These are phyloP conservation scores for Psococerastis gibbosa DNA, from an alignment of 2,888 invertebrate species.

Conservation along the genomic window DNA sequence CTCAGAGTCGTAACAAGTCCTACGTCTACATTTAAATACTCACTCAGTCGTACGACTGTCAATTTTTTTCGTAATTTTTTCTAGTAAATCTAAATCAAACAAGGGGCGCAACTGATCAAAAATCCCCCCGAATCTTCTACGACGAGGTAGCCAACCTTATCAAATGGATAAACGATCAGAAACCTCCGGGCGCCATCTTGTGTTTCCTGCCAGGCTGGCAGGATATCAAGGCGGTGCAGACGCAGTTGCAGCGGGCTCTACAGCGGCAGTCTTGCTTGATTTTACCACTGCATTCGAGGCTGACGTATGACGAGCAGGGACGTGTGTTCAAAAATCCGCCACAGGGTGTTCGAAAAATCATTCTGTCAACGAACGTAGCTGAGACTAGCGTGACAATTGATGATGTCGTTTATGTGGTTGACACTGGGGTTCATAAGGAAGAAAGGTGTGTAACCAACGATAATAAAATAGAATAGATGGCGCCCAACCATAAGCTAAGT, in stretches of 20 bases:
- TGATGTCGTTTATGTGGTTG: constrained; percentile 48
- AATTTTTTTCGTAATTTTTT: too few species aligned
- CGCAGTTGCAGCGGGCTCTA: constrained; percentile 18
- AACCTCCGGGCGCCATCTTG: constrained; percentile 46
- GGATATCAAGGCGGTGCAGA: constrained; percentile 38
- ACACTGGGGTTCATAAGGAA: constrained; percentile 32
- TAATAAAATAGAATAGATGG: too few species aligned
- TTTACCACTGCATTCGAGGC: constrained; percentile 37
- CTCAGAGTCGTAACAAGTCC: too few species aligned
- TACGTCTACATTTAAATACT: constrained; percentile 1
- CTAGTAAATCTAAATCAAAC: constrained; percentile 7
- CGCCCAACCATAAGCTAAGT: too few species aligned
- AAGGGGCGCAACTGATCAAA: neutral
- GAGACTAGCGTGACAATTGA: constrained; percentile 56
- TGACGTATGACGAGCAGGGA: constrained; percentile 37
- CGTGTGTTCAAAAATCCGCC: constrained; percentile 34
- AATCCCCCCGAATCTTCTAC: constrained; percentile 21
- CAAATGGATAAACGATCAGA: constrained; percentile 33
- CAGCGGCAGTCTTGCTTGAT: constrained; percentile 20
- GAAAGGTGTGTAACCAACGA: too few species aligned
- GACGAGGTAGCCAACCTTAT: constrained; percentile 34
- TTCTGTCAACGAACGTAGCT: constrained; percentile 49
- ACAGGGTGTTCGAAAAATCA: constrained; percentile 38
- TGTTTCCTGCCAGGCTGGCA: constrained; percentile 60
- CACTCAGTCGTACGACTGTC: too few species aligned